Base-by-base conservation (phyloP, 2,888 invertebrate genomes). In the Bembecia ichneumoniformis region DNA sequence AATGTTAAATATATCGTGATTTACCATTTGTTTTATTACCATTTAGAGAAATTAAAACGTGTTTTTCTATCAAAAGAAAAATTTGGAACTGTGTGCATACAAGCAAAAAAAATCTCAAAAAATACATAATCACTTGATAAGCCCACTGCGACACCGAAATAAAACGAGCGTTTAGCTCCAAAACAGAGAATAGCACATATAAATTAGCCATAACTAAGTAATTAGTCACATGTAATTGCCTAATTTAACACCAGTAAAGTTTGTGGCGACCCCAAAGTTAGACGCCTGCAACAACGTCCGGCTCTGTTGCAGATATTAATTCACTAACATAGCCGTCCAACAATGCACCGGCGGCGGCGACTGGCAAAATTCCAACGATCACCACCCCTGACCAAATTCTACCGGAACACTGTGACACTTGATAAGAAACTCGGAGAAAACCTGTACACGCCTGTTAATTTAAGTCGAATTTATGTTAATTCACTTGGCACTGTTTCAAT, bases 281-380 rank as follows among this genome's bases (percentile, higher is more conserved):
- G 17, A 44, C 16, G 44, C 15, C 17, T 46, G 43, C 66, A 60
- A 61, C 64, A 66, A 62, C 65, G 62, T 65, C 63, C 63, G 56
- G 65, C 67, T 71, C 64, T 68, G 76, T 71, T 71, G 76, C 65
- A 66, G 69, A 75, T 81, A 82, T 82, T 82, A 82, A 82, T 82
- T 80, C 76, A 81, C 72, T 74, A 73, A 74, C 75, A 74, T 73
- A 70, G 66, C 70, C 54, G 62, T 59, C 68, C 71, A 71, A 77
- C 79, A 75, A 75, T 75, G 74, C 78, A 72, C 65, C 64, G 28
- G 28, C 28, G 28, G 28, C 28, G 63, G 63, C 60, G 64, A 64
- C 69, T 82, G 82, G 82, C 82, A 74, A 67, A 63, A 69, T 68
- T 73, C 82, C 81, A 80, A 63, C 64, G 62, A 63, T 40, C n/a